Percentiles rank a stretch among this genome's conserved stretches.
Conservation (phyloP, 2,113 vertebrate species). For the Motacilla tschutschensis region DNA sequence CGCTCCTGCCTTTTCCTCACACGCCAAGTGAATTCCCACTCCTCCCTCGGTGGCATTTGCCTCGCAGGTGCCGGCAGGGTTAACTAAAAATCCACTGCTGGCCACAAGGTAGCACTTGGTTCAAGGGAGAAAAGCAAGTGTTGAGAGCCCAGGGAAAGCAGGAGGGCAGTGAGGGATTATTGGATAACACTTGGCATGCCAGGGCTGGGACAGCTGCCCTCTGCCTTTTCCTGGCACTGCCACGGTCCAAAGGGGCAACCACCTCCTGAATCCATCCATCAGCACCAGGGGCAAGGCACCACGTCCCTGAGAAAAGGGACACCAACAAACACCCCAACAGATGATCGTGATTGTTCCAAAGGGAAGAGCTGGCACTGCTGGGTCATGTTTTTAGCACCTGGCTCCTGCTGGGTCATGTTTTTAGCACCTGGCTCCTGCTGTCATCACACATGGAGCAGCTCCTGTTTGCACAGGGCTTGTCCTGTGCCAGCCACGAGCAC, state of each 20-base stretch:
- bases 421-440: neutral
- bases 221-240: neutral
- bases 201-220: neutral
- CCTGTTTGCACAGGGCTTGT: neutral
- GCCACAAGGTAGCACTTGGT: constrained; percentile 46
- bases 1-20: neutral
- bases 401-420: neutral
- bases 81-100: constrained; percentile 15
- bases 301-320: neutral
- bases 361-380: neutral
- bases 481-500: neutral
- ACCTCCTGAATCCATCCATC: neutral
- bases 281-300: neutral
- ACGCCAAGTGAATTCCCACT: neutral
- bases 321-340: neutral
- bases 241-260: neutral
- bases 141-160: neutral
- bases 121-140: constrained; percentile 20
- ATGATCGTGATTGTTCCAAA: neutral
- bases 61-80: neutral
- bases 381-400: neutral
- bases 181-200: neutral
- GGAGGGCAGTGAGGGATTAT: neutral
- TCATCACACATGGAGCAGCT: neutral
- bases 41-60: neutral